Evolutionary conservation across 2,888 invertebrate genomes (phyloP).

Genomic region (Odontocerum albicorne): DNA sequence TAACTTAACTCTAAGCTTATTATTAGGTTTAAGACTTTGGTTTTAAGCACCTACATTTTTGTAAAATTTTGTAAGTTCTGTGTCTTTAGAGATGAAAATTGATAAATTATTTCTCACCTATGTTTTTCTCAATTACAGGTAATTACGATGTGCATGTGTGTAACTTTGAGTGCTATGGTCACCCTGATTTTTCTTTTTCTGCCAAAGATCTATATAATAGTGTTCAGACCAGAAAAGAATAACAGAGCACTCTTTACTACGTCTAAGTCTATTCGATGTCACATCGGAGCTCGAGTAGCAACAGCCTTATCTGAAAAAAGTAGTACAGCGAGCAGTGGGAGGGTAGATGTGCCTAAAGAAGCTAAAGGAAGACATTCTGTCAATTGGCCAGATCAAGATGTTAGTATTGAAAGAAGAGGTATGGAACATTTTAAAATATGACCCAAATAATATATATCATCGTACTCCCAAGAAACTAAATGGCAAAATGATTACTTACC

Average conservation of each 20-base stretch:
- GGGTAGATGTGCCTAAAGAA: neutral
- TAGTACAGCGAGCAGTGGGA: slow-evolving; percentile 7
- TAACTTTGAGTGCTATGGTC: slow-evolving; percentile 72
- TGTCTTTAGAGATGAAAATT: too few species aligned
- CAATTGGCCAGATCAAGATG: neutral
- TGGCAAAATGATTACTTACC: too few species aligned
- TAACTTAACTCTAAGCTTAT: too few species aligned
- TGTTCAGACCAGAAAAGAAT: slow-evolving; percentile 74
- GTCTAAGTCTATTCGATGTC: slow-evolving; percentile 70
- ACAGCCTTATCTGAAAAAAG: slow-evolving; percentile 47
- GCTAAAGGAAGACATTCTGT: slow-evolving; percentile 6
- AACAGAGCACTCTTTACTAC: slow-evolving; percentile 75
- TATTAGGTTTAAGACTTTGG: too few species aligned
- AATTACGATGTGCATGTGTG: slow-evolving; percentile 61
- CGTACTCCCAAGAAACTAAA: too few species aligned
- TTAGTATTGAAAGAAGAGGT: too few species aligned
- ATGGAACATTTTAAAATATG: neutral
- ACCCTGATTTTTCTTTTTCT: slow-evolving; percentile 73
- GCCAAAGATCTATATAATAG: slow-evolving; percentile 76
- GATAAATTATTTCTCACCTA: too few species aligned
- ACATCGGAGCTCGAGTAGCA: slow-evolving; percentile 60
- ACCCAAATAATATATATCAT: too few species aligned
- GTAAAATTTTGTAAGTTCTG: too few species aligned
- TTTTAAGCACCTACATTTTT: too few species aligned
- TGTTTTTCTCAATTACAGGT: too few species aligned